Evolutionary conservation across 2,113 vertebrate genomes (phyloP).

Genomic region (Takifugu bimaculatus): DNA sequence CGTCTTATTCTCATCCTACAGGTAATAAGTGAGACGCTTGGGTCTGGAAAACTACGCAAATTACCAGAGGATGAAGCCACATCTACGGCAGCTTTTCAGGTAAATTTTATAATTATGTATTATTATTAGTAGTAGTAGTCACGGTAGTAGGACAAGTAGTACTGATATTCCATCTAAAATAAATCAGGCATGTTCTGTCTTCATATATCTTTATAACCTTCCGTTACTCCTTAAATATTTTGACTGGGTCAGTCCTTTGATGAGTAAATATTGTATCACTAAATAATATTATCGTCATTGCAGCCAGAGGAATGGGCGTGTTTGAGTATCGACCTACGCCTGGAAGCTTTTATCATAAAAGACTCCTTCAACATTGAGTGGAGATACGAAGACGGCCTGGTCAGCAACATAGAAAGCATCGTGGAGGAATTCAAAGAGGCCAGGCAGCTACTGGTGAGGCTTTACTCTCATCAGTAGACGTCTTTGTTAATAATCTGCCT

Average conservation of each 20-base stretch:
- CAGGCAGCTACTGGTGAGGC: constrained; percentile 81
- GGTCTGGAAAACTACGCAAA: constrained; percentile 79
- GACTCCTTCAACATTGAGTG: constrained; percentile 81
- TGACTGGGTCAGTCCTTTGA: background rate
- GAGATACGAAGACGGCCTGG: constrained; percentile 80
- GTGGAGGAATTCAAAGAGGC: constrained; percentile 83
- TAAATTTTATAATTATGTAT: background rate
- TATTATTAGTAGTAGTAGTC: too few relatives aligned
- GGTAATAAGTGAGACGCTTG: constrained; percentile 81
- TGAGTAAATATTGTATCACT: background rate
- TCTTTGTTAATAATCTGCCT: background rate
- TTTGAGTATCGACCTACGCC: constrained; percentile 77
- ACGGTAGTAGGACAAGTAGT: too few relatives aligned
- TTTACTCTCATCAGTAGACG: constrained; percentile 1
- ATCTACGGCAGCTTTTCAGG: constrained; percentile 72
- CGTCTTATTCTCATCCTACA: constrained; percentile 46
- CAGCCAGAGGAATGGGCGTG: constrained; percentile 81
- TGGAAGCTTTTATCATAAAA: constrained; percentile 78
- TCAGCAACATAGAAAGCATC: constrained; percentile 80
- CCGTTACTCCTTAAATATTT: background rate
- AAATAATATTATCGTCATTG: background rate
- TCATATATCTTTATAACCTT: background rate
- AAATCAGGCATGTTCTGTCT: background rate
- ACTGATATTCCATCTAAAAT: too few relatives aligned
- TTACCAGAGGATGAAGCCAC: constrained; percentile 76